Percentiles rank a stretch among this genome's conserved stretches.
Evolutionary conservation across 2,113 vertebrate species (phyloP).

Genomic region (Eolophus roseicapilla): DNA sequence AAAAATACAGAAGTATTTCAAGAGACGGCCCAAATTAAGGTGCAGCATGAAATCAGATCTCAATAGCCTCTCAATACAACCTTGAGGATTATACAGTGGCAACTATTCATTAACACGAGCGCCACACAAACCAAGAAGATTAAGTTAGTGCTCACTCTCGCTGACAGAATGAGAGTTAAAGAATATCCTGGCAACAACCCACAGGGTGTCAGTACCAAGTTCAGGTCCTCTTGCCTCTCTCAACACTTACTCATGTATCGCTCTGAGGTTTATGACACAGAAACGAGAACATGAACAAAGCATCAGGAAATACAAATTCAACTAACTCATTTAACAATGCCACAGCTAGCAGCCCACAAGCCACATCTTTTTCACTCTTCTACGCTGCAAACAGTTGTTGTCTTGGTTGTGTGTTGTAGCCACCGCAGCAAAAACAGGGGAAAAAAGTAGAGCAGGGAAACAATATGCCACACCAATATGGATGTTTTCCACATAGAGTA

Average conservation of each 20-base stretch:
- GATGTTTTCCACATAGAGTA: background rate
- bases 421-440: background rate
- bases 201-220: background rate
- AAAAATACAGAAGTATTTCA: background rate
- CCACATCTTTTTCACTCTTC: background rate
- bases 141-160: background rate
- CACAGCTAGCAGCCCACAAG: background rate
- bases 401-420: background rate
- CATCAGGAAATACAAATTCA: background rate
- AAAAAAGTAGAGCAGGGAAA: background rate
- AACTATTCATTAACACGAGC: conserved; percentile 35
- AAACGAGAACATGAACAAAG: background rate
- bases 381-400: fast-evolving
- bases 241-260: background rate
- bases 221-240: conserved; percentile 22
- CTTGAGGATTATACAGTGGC: conserved; percentile 37
- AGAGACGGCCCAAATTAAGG: background rate
- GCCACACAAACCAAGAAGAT: background rate
- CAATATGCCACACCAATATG: fast-evolving
- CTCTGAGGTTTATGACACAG: background rate
- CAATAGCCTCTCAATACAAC: background rate
- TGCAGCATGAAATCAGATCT: conserved; percentile 35
- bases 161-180: background rate
- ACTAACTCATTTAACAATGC: background rate
- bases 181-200: conserved; percentile 41